Evolutionary conservation across 1,140 invertebrate species (phyloP), one percentile per base, ranked within the genome.

Genomic region (Thrips palmi): DNA sequence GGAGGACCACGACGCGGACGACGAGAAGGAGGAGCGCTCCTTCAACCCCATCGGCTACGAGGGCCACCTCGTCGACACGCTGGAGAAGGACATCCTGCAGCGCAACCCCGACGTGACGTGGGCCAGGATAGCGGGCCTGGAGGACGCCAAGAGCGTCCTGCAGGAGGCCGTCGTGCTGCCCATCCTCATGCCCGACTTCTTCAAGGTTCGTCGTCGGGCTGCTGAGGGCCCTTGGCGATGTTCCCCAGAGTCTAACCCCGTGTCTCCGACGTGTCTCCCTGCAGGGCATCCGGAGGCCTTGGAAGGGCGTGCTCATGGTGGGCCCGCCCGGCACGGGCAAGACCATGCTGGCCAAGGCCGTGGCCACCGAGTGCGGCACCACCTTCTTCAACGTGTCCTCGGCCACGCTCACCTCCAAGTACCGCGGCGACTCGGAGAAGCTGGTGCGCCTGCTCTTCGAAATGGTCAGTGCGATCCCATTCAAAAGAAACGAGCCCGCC

Each of bases 311-410:
- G 1, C 52, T 88, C 29, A 71, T 84, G 66, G 77, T 83, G 7
- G 83, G 83, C 2, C 83, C 83, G 2, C 83, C 78, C 5, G 78
- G 78, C 17, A 99, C 96, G 32, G 92, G 93, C 1, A 99, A 99
- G 63, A 99, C 96, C 1, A 65, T 99, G 23, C 58, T 99, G 18
- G 96, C 96, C 1, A 99, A 99, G 64, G 96, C 96, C 31, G 96
- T 99, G 0, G 96, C 96, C 17, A 99, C 74, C 0, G 76, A 80
- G 56, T 79, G 76, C 52, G 67, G 67, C 15, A 74, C 75, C 7
- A 80, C 75, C 2, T 79, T 80, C 51, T 80, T 79, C 52, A 74
- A 73, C 49, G 71, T 80, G 15, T 70, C 71, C 3, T 69, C 71
- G 2, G 72, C 74, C 3, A 71, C 67, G n/a, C 52, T 79, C 2